Conservation (phyloP, 1,140 invertebrate genomes). For the Marisa cornuarietis region DNA sequence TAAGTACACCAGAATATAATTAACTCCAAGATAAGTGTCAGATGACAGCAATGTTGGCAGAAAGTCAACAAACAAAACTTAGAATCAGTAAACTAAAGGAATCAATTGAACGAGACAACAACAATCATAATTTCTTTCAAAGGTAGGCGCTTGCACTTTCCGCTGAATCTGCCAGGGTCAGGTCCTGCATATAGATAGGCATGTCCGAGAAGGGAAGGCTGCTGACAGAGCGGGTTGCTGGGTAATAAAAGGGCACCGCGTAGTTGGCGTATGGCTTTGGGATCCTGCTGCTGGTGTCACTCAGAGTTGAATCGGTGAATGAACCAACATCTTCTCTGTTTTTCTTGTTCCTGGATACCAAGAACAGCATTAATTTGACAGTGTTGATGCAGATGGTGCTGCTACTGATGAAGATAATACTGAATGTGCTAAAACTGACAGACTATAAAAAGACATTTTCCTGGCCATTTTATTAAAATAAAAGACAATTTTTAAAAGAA, state of each 20-base stretch:
- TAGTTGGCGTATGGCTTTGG: constrained; percentile 30
- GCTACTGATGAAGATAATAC: not conserved
- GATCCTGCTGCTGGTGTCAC: constrained; percentile 25
- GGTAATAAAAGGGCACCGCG: constrained; percentile 33
- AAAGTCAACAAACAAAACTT: not conserved
- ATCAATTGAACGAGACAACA: not conserved
- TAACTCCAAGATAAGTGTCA: no score
- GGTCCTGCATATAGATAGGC: constrained; percentile 21
- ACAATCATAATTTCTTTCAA: not conserved
- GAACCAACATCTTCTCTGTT: constrained; percentile 3
- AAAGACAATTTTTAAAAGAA: not conserved
- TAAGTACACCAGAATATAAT: not conserved
- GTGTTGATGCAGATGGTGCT: not conserved
- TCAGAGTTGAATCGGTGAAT: not conserved
- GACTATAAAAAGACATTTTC: not conserved
- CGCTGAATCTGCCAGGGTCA: constrained; percentile 10
- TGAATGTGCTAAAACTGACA: not conserved
- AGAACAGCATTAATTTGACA: not conserved
- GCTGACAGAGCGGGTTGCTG: constrained; percentile 25
- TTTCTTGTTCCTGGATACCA: constrained; percentile 6
- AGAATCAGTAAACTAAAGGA: not conserved
- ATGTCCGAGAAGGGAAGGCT: constrained; percentile 19
- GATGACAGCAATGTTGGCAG: not conserved
- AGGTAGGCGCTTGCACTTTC: constrained; percentile 6
- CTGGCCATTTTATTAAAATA: not conserved